Base-by-base conservation (phyloP, 2,888 invertebrate genomes). In the Pecten maximus region DNA sequence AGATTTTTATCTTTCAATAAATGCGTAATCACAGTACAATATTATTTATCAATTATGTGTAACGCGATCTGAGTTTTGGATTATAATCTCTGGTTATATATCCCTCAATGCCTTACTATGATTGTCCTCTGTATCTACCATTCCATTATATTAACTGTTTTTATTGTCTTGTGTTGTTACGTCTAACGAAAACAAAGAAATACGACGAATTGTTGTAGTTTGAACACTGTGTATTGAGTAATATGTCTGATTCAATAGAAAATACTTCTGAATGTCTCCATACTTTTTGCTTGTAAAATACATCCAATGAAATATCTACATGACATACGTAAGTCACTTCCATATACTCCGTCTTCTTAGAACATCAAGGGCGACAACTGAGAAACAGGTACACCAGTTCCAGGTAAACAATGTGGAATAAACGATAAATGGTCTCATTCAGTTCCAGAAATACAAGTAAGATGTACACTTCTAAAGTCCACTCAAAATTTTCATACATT, bases 311-410 rank as follows among this genome's bases (percentile, higher is more conserved):
- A 23, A 35, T 74, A 35, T 28, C 74, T 35, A 35, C 28, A 74
- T 35, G 74, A 74, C 74, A 35, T 74, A 74, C 74, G 19, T 15
- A 28, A 15, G 74, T 35, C 74, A 74, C 74, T 74, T 74, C 0
- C 74, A 74, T 74, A 74, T 74, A 74, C 74, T 74, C 74, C 74
- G 10, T 74, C 28, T 35, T 74, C 35, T 74, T 74, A 8, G 74
- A 74, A 74, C 74, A 74, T 23, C 35, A 74, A 35, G 74, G 74
- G 74, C 74, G 74, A 74, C 74, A 74, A 74, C 35, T 74, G 74
- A 1, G 74, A 74, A 74, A 74, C 74, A 74, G 74, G 74, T 74
- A 74, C 74, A 74, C 74, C 35, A 74, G 74, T 28, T 28, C 74
- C 74, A 74, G 74, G 35, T 74, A 74, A 74, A 74, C 60, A 35